Base-by-base conservation (phyloP, 2,797 vertebrate species). In the Tokudaia muenninki region DNA sequence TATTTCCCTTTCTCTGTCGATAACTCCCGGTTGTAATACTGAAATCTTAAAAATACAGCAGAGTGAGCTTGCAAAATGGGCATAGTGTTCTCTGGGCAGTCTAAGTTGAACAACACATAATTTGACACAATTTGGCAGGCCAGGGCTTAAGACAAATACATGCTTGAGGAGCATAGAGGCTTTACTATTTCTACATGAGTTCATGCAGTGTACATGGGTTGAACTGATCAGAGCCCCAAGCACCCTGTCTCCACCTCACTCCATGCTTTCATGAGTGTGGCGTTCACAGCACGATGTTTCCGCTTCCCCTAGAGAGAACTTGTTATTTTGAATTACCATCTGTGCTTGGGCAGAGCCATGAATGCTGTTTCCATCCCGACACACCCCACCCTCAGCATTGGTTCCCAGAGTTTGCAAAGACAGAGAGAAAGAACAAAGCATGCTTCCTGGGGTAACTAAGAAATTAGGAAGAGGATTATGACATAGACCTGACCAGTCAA, bases 101-200 rank as follows among this genome's bases (percentile, higher is more conserved):
- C 97, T 94, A 96, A 98, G 97, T 89, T 98, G 98, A 98, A 98
- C 97, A 98, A 94, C 98, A 97, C 70, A 0, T 97, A 98, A 98
- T 98, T 98, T 98, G 98, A 97, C 98, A 98, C 96, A 98, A 94
- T 95, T 97, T 96, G 97, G 96, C 94, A 89, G 94, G 97, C 96
- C 92, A 80, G 79, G 84, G 97, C 97, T 97, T 97, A 98, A 98
- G 97, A 97, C 94, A 97, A 98, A 98, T 97, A 93, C 70, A 95
- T 95, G 92, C 92, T 93, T 96, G 96, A 98, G 96, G 90, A 97
- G 96, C 95, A 98, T 79, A 98, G 98, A 98, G 97, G 94, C 95
- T 95, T 98, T 97, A 97, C 98, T 98, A 97, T 98, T 97, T 95
- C 95, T 50, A 52, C 94, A 81, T 41, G 84, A 97, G 94, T 95